Evolutionary conservation across 2,797 vertebrate genomes (phyloP).

Genomic region (Gymnothorax reevesii): DNA sequence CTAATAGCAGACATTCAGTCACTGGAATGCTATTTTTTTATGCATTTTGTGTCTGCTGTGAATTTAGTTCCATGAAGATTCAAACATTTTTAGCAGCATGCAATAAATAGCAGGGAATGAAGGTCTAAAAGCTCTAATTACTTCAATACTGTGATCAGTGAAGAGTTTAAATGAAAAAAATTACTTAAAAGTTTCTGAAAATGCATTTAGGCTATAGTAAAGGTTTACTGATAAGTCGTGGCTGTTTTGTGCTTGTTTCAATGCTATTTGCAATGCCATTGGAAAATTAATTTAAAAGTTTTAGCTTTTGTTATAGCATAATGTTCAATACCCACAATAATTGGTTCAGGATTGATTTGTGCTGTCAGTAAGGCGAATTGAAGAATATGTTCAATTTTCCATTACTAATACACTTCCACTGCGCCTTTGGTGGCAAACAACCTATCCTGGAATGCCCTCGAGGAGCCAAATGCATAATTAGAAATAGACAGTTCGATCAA

Average conservation of each 20-base stretch:
- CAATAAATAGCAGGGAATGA: neutral
- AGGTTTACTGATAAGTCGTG: neutral
- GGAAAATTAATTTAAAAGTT: neutral
- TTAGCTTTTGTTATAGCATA: neutral
- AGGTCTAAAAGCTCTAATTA: neutral
- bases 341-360: neutral
- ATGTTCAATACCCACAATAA: neutral
- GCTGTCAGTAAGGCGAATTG: neutral
- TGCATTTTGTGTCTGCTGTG: neutral
- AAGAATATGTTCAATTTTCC: neutral
- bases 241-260: neutral
- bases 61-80: neutral
- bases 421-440: neutral
- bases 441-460: no score
- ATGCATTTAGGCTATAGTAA: neutral
- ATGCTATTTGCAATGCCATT: neutral
- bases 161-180: neutral
- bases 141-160: neutral
- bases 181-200: neutral
- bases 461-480: neutral
- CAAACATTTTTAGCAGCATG: neutral
- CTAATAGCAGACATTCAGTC: neutral
- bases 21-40: neutral
- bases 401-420: neutral
- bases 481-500: neutral